Conservation (phyloP, 2,797 vertebrate genomes). For the Loris lydekkerianus region DNA sequence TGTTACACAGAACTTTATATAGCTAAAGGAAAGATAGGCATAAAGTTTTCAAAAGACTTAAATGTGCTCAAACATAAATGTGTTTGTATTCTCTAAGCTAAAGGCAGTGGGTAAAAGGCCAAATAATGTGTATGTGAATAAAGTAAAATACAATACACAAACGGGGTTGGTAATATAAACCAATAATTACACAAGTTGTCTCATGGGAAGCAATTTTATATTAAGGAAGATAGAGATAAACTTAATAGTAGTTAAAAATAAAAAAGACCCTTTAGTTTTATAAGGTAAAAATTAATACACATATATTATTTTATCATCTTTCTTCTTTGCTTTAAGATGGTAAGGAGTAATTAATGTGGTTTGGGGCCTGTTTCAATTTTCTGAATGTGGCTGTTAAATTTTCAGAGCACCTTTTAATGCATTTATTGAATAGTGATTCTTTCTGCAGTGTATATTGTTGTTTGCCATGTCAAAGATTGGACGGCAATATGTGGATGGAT, state of each 20-base stretch:
- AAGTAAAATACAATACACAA: background rate
- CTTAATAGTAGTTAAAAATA: background rate
- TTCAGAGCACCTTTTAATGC: too few relatives aligned
- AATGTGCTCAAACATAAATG: background rate
- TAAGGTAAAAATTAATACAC: background rate
- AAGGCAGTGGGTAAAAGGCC: background rate
- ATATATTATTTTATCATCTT: background rate
- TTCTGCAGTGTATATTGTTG: too few relatives aligned
- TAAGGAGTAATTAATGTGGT: background rate
- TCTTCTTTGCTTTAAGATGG: background rate
- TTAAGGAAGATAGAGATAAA: background rate
- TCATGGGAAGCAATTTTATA: background rate
- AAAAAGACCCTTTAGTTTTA: background rate
- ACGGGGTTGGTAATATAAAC: background rate
- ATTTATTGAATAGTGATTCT: too few relatives aligned
- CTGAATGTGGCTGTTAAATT: too few relatives aligned
- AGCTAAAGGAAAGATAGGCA: background rate
- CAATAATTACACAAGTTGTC: background rate
- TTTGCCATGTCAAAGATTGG: too few relatives aligned
- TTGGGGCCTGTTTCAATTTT: background rate
- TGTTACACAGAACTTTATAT: background rate
- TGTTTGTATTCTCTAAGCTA: conserved; percentile 1
- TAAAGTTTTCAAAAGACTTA: conserved; percentile 3
- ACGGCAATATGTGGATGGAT: too few relatives aligned
- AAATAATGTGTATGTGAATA: background rate